Evolutionary conservation across 2,888 invertebrate genomes (phyloP), one percentile per base, ranked within the genome.

Genomic region (Lypha dubia): DNA sequence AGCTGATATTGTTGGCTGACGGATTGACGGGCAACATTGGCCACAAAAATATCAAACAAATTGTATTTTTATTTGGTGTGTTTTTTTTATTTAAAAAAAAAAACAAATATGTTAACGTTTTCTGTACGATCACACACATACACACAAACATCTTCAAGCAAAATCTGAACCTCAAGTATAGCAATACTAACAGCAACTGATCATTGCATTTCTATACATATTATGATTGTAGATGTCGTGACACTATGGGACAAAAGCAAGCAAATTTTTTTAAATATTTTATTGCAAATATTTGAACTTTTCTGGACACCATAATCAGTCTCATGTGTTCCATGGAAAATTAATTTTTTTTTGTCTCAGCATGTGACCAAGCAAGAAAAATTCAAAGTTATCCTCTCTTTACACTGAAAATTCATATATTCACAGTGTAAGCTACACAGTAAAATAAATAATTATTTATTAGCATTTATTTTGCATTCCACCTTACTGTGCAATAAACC

Each of bases 11-110:
- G 24, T 46, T 71, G 79, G 35, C 32, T 51, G 46, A 32, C 56
- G 11, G 17, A 49, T 24, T 41, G 74, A 68, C 62, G 79, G 79
- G 68, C 83, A 79, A 83, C 83, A 75, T 83, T 83, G 83, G 58
- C 70, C 75, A 68, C n/a, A 68, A 49, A 56, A 79, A 70, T 44
- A 77, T 62, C 74, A 73, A 67, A 73, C 53, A 68, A 68, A 68
- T 62, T 79, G 11, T 24, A 63, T 35, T 32, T 53, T 65, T 65
- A 38, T n/a, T n/a, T 24, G 24, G 0, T 35, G 32, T 53, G 1
- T 28, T 20, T 17, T 5, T 38, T 44, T 71, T 56, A 53, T 38
- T 49, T n/a, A 3, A n/a, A 51, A 80, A 60, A 22, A 51, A 56
- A 79, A 53, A 44, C 76, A 76, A 84, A 76, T 65, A 60, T 53